Evolutionary conservation across 2,888 invertebrate species (phyloP).

Genomic region (Drosophila paranaensis): DNA sequence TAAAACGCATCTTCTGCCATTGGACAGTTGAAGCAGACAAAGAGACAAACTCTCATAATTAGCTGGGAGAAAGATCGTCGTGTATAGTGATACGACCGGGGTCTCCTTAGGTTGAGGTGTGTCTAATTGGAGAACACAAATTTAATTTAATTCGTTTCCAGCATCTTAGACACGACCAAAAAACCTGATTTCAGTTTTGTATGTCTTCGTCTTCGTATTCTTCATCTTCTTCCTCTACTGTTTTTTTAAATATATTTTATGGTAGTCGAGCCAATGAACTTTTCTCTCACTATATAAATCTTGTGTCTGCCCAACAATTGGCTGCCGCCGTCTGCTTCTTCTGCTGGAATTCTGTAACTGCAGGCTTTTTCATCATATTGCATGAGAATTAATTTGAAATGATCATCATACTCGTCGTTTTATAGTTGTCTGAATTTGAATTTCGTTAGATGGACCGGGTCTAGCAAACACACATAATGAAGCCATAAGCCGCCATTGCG

Average conservation of each 20-base stretch:
- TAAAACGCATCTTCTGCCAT: slow-evolving; percentile 58
- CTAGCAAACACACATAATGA: slow-evolving; percentile 58
- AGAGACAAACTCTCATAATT: slow-evolving; percentile 59
- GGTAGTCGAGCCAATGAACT: slow-evolving; percentile 72
- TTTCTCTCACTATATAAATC: slow-evolving; percentile 52
- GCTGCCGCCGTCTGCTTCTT: slow-evolving; percentile 6
- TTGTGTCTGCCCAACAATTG: slow-evolving; percentile 19
- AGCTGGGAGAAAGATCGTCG: slow-evolving; percentile 75
- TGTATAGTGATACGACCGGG: slow-evolving; percentile 27
- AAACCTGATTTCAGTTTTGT: slow-evolving; percentile 44
- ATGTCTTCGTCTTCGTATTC: neutral
- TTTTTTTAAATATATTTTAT: slow-evolving; percentile 52
- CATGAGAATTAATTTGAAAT: slow-evolving; percentile 67
- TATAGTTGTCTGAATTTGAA: slow-evolving; percentile 56
- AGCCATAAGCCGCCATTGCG: slow-evolving; percentile 75
- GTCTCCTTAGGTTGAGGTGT: slow-evolving; percentile 30
- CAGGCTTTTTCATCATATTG: slow-evolving; percentile 45
- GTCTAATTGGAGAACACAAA: slow-evolving; percentile 75
- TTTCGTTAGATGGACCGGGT: slow-evolving; percentile 32
- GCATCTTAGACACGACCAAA: slow-evolving; percentile 54
- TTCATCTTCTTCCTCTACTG: neutral
- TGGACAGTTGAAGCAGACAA: slow-evolving; percentile 21
- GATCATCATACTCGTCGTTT: slow-evolving; percentile 60
- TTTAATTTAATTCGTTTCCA: slow-evolving; percentile 67
- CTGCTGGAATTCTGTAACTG: slow-evolving; percentile 32